These are phyloP conservation scores for Cerceris rybyensis DNA, from an alignment of 2,888 invertebrate genomes.

Conservation along the genomic window DNA sequence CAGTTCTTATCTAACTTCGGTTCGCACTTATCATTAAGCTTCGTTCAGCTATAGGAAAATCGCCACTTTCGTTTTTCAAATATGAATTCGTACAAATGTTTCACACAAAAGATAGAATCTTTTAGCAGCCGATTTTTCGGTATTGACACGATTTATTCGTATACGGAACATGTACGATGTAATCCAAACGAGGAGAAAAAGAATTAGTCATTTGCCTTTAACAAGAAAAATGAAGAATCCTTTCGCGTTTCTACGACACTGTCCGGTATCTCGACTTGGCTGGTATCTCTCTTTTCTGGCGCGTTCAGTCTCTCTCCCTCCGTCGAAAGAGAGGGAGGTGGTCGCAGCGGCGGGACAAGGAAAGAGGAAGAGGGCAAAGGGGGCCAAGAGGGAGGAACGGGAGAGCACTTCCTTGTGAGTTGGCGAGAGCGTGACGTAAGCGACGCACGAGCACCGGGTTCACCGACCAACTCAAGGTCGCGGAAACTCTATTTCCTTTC, in stretches of 20 bases:
- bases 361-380: too few relatives aligned
- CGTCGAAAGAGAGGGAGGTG: too few relatives aligned
- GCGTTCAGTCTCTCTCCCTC: not conserved
- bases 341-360: too few relatives aligned
- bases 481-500: constrained; percentile 41
- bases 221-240: too few relatives aligned
- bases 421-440: constrained; percentile 46
- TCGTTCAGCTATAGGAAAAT: not conserved
- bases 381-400: constrained; percentile 17
- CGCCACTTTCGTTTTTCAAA: too few relatives aligned
- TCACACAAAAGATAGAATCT: not conserved
- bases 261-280: not conserved
- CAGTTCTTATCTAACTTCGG: not conserved
- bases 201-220: too few relatives aligned
- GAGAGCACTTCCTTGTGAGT: constrained; percentile 55
- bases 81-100: not conserved
- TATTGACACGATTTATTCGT: too few relatives aligned
- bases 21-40: not conserved
- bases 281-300: constrained; percentile 14
- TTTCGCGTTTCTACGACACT: not conserved
- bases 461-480: constrained; percentile 54
- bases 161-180: too few relatives aligned
- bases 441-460: constrained; percentile 45
- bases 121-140: not conserved
- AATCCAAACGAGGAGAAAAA: too few relatives aligned